phyloP scores from a whole-genome alignment of 2,113 vertebrate genomes.

The Microtus pennsylvanicus region DNA sequence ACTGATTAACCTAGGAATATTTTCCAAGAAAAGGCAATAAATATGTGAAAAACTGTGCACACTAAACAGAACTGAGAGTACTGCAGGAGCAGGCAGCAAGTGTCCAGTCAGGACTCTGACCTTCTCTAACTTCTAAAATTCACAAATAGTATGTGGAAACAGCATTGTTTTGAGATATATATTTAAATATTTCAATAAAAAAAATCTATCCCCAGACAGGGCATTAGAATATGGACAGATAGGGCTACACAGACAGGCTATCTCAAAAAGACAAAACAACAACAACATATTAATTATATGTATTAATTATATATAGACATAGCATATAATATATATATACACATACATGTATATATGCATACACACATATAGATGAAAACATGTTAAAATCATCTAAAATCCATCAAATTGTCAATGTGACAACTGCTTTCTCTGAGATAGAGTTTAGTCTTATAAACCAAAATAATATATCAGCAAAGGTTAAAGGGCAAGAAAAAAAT shows the following conservation, averaged over 20 bases:
- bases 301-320: not conserved
- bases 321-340: not conserved
- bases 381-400: slow-evolving; percentile 82
- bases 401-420: slow-evolving; percentile 88
- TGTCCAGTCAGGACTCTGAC: slow-evolving; percentile 54
- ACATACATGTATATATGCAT: not conserved
- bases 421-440: slow-evolving; percentile 90
- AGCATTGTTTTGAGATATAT: slow-evolving; percentile 19
- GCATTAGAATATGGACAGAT: slow-evolving; percentile 15
- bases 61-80: slow-evolving; percentile 69
- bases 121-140: slow-evolving; percentile 61
- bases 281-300: no score
- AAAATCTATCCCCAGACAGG: not conserved
- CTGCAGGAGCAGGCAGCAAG: slow-evolving; percentile 61
- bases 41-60: slow-evolving; percentile 54
- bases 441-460: slow-evolving; percentile 96
- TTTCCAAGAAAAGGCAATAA: slow-evolving; percentile 72
- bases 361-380: slow-evolving; percentile 28
- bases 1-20: slow-evolving; percentile 42
- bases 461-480: slow-evolving; percentile 93
- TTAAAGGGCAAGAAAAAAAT: slow-evolving; percentile 91
- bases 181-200: slow-evolving; percentile 59
- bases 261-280: no score
- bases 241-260: no score
- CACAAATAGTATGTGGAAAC: slow-evolving; percentile 55